Conservation (phyloP, 30 jellyfish, hydroid and myxozoan species). For the Mastigias papua region DNA sequence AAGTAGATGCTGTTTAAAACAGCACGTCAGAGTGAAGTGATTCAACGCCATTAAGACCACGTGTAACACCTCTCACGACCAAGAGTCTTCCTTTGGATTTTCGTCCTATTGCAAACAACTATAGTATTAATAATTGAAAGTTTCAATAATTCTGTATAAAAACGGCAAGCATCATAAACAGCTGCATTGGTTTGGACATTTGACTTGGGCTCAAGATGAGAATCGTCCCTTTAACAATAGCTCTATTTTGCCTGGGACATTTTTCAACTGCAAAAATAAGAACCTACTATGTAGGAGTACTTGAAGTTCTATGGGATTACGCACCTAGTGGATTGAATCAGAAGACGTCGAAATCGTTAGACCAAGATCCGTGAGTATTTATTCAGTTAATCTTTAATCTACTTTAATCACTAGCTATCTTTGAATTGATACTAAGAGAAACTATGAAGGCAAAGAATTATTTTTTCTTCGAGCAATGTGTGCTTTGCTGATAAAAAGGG, state of each 20-base stretch:
- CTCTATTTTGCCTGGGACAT: not conserved
- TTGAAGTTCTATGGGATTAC: conserved; percentile 61
- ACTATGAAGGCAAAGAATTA: no score
- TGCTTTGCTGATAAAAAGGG: no score
- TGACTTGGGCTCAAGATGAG: not conserved
- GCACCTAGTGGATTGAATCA: conserved; percentile 59
- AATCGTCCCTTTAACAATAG: not conserved
- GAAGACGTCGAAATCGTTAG: conserved; percentile 7
- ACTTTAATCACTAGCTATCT: not conserved
- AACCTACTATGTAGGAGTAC: conserved; percentile 53
- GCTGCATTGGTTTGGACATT: not conserved
- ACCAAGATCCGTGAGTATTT: conserved; percentile 50
- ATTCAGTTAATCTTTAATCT: not conserved
- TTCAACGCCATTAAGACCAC: not conserved
- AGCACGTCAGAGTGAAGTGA: no score
- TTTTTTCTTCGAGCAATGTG: no score
- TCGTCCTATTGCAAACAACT: no score
- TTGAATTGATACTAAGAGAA: not conserved
- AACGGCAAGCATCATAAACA: not conserved
- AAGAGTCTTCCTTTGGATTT: no score
- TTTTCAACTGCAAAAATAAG: conserved; percentile 39
- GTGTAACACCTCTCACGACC: not conserved
- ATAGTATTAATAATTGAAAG: no score
- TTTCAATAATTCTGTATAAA: no score
- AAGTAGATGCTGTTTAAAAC: no score